Evolutionary conservation across 2,888 invertebrate species (phyloP).

Genomic region (Plagodis dolabraria): DNA sequence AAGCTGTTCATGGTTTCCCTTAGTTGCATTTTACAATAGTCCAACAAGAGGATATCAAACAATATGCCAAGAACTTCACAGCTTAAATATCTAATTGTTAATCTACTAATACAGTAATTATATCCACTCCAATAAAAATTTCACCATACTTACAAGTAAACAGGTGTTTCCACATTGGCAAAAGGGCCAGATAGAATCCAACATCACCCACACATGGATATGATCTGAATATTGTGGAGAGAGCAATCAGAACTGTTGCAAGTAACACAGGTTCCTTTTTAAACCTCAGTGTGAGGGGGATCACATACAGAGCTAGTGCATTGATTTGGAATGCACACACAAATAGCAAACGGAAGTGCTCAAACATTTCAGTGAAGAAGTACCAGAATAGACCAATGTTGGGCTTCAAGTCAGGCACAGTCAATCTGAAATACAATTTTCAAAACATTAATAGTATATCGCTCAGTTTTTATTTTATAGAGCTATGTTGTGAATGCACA

Average conservation of each 20-base stretch:
- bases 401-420: constrained; percentile 96
- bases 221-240: constrained; percentile 96
- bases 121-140: neutral
- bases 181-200: constrained; percentile 94
- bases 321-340: constrained; percentile 99
- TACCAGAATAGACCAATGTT: constrained; percentile 99
- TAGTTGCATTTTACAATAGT: too few relatives aligned
- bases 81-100: too few relatives aligned
- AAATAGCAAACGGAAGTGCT: constrained; percentile 98
- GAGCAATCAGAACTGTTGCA: constrained; percentile 90
- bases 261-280: constrained; percentile 92
- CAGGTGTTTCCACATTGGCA: constrained; percentile 96
- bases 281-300: constrained; percentile 93
- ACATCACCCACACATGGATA: constrained; percentile 99
- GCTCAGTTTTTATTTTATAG: too few relatives aligned
- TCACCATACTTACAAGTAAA: constrained; percentile 89
- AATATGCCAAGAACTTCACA: too few relatives aligned
- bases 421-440: constrained; percentile 86
- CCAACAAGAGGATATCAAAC: too few relatives aligned
- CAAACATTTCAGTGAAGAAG: constrained; percentile 99
- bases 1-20: too few relatives aligned
- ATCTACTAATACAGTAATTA: too few relatives aligned
- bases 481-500: too few relatives aligned
- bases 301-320: constrained; percentile 94
- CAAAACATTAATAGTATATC: too few relatives aligned